Evolutionary conservation across 1,140 invertebrate species (phyloP), one percentile per base, ranked within the genome.

Genomic region (Drosophila tsacasi): DNA sequence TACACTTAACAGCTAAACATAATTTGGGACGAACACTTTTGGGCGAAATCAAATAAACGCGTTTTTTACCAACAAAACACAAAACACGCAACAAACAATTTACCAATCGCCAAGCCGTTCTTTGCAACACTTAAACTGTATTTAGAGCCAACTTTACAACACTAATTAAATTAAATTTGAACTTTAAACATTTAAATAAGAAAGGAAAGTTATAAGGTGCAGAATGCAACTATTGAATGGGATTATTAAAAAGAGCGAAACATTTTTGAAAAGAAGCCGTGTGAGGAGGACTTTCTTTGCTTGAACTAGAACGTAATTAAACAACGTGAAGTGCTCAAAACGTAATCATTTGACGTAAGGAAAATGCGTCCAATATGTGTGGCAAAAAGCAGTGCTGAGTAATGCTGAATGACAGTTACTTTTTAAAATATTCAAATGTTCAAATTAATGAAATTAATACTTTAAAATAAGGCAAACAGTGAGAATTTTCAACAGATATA

Each of bases 41-140:
- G 7, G 30, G 52, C 39, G 54, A 30, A 74, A 35, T 21, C 25
- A 49, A 47, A 7, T 10, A 79, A 65, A 72, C 23, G 15, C 42
- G 46, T 30, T 15, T 58, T 15, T 57, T 37, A 49, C 47, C 15
- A 80, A 42, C 19, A 60, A 32, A 63, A 60, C 13, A 23, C 25
- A 68, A 69, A 71, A 64, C 73, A 78, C 83, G 83, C 83, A 86
- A 86, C 79, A 89, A 80, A 84, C 84, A 84, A 32, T 57, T 50
- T 47, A 57, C 59, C 65, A 76, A 50, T 69, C 44, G 17, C 35
- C 9, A 58, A 55, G 72, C 37, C 55, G 58, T 32, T 6, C 30
- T 52, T 39, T 23, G 6, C 42, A 60, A 58, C 54, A 60, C 49
- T 55, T n/a, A 19, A 19, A 12, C 25, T 32, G 2, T 23, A 52